Evolutionary conservation across 2,888 invertebrate species (phyloP).

Genomic region (Philonicus albiceps): DNA sequence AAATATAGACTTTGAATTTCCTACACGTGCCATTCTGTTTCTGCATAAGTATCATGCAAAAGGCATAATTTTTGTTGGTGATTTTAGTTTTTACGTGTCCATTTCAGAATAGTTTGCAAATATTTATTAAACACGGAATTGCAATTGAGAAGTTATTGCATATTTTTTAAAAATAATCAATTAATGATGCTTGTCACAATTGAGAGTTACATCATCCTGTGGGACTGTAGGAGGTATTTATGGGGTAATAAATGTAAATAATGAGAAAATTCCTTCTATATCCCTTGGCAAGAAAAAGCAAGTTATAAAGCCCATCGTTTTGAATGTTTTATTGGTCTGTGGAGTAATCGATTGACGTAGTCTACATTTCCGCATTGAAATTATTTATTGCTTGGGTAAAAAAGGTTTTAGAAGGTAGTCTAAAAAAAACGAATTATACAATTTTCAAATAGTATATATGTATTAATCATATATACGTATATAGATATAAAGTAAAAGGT

Average conservation of each 20-base stretch:
- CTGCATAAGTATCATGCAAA: background rate
- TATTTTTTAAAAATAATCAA: background rate
- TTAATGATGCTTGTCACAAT: background rate
- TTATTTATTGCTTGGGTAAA: background rate
- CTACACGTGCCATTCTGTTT: background rate
- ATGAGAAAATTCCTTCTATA: background rate
- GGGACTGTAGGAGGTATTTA: background rate
- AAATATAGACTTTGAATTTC: background rate
- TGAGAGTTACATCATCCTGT: background rate
- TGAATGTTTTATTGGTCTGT: background rate
- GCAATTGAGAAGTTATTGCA: background rate
- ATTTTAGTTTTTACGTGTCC: background rate
- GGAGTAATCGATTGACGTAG: background rate
- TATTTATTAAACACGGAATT: background rate
- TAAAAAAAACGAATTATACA: no score
- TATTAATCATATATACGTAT: no score
- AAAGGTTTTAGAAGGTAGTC: no score
- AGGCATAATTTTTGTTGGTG: background rate
- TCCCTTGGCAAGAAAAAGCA: background rate
- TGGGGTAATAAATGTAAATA: background rate
- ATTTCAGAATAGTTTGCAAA: background rate
- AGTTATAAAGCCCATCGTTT: background rate
- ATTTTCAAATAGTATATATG: no score
- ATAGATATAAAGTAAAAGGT: no score
- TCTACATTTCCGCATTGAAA: background rate